phyloP scores from a whole-genome alignment of 1,140 invertebrate genomes.

The Ruditapes philippinarum region DNA sequence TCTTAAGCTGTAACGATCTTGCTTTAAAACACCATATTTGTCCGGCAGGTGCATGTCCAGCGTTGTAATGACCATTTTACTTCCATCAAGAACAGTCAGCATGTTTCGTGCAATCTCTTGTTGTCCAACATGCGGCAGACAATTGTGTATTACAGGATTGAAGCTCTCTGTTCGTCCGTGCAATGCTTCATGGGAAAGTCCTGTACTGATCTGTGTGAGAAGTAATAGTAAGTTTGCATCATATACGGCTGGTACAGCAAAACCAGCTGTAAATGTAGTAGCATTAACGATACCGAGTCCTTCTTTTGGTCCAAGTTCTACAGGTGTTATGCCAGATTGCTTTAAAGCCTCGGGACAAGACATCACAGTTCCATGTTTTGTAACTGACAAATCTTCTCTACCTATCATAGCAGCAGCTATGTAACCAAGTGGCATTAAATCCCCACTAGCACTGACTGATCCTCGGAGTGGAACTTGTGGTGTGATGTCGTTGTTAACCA shows the following conservation, averaged over 20 bases:
- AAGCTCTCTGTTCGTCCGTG: slow-evolving; percentile 48
- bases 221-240: slow-evolving; percentile 37
- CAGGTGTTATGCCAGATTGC: slow-evolving; percentile 22
- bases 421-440: slow-evolving; percentile 48
- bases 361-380: not conserved
- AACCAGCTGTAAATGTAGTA: slow-evolving; percentile 29
- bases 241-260: slow-evolving; percentile 18
- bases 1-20: slow-evolving; percentile 57
- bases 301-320: slow-evolving; percentile 36
- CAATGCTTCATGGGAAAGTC: slow-evolving; percentile 33
- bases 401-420: slow-evolving; percentile 50
- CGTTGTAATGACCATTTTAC: slow-evolving; percentile 44
- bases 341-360: slow-evolving; percentile 7
- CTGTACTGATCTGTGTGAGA: slow-evolving; percentile 45
- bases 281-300: slow-evolving; percentile 45
- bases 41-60: slow-evolving; percentile 57
- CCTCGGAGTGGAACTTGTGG: slow-evolving; percentile 40
- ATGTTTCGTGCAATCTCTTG: slow-evolving; percentile 50
- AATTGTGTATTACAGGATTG: slow-evolving; percentile 54
- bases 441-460: slow-evolving; percentile 50
- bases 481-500: slow-evolving; percentile 40
- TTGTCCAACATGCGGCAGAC: slow-evolving; percentile 56
- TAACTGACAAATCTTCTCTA: slow-evolving; percentile 37
- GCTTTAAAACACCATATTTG: slow-evolving; percentile 52
- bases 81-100: slow-evolving; percentile 23